phyloP scores from a whole-genome alignment of 2,113 vertebrate genomes.

The Poeciliopsis prolifica region DNA sequence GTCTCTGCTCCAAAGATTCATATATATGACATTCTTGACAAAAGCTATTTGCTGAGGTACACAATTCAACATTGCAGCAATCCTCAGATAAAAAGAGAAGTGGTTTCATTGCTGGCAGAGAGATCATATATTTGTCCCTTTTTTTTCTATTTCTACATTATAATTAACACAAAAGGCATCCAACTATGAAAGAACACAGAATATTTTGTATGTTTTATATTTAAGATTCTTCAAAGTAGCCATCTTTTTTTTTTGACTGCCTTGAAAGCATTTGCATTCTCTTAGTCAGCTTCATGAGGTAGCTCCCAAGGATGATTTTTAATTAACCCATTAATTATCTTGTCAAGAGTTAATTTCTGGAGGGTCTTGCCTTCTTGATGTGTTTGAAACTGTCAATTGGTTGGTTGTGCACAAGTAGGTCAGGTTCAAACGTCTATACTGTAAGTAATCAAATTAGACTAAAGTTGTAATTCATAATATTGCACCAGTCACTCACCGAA shows the following conservation, averaged over 20 bases:
- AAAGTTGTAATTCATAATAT: neutral
- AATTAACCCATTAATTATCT: neutral
- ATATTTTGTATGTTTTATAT: neutral
- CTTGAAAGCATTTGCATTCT: neutral
- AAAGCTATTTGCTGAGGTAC: slow-evolving; percentile 57
- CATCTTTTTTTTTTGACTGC: neutral
- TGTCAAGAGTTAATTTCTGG: neutral
- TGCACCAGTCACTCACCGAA: neutral
- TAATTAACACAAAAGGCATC: neutral
- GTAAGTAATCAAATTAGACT: neutral
- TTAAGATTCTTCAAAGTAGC: neutral
- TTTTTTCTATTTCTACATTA: neutral
- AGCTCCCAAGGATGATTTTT: neutral
- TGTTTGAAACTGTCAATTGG: neutral
- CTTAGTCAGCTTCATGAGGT: neutral
- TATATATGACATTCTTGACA: slow-evolving; percentile 52
- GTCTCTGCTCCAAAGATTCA: slow-evolving; percentile 32
- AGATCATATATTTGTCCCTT: neutral
- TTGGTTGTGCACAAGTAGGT: neutral
- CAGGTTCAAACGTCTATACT: neutral
- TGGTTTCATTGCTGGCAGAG: slow-evolving; percentile 6
- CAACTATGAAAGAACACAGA: neutral
- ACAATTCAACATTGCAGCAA: slow-evolving; percentile 50
- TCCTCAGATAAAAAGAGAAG: slow-evolving; percentile 15
- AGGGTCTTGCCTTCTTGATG: neutral